phyloP scores from a whole-genome alignment of 2,113 vertebrate genomes.

The Corapipo altera region DNA sequence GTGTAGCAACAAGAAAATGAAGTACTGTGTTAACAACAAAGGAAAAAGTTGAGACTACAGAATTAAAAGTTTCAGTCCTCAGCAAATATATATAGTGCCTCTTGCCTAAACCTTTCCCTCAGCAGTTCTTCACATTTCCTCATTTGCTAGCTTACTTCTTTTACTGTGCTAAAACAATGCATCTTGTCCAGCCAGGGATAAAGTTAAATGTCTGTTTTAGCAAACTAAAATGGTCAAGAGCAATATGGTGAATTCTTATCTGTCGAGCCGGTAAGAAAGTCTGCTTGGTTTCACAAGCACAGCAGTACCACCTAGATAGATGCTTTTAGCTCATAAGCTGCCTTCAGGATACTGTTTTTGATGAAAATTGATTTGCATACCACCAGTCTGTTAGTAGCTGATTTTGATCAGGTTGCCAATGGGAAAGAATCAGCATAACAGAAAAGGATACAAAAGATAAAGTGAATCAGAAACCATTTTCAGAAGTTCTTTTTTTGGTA shows the following conservation, averaged over 20 bases:
- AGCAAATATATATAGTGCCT: background rate
- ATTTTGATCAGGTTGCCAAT: slow-evolving; percentile 33
- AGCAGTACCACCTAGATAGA: slow-evolving; percentile 5
- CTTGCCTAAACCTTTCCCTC: background rate
- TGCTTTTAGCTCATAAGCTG: slow-evolving; percentile 5
- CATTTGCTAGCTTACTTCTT: background rate
- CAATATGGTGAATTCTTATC: background rate
- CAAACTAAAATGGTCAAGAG: background rate
- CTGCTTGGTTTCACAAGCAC: background rate
- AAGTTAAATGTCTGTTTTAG: background rate
- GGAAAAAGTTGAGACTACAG: background rate
- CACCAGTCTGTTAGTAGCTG: background rate
- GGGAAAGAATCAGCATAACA: slow-evolving; percentile 18
- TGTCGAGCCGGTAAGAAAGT: background rate
- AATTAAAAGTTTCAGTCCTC: background rate
- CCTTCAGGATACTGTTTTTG: slow-evolving; percentile 31
- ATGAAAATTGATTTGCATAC: slow-evolving; percentile 36
- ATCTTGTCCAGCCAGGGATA: background rate
- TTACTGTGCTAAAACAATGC: background rate
- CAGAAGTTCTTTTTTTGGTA: background rate
- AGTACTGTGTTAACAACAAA: background rate
- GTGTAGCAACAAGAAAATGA: background rate
- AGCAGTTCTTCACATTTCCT: background rate
- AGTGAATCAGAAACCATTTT: background rate
- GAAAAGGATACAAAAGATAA: slow-evolving; percentile 7